Conservation (phyloP, 2,797 vertebrate species). For the Coilia nasus region DNA sequence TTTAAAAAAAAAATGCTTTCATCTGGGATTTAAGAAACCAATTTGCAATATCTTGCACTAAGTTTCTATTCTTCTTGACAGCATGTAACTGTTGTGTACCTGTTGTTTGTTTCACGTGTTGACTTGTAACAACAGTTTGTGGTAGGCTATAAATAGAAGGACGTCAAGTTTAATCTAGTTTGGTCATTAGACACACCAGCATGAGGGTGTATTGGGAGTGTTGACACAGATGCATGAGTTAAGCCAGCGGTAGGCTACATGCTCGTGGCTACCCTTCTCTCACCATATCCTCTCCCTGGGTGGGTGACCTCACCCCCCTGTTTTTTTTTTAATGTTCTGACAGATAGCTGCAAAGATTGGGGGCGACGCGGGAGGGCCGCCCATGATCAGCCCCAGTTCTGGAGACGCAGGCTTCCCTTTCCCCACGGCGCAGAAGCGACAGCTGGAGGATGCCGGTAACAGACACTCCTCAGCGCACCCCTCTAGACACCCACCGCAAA, state of each 20-base stretch:
- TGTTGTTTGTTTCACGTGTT: neutral
- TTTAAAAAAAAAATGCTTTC: too few species aligned
- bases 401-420: conserved; percentile 64
- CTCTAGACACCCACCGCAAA: conserved; percentile 25
- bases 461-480: neutral
- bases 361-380: conserved; percentile 69
- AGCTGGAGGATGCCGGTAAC: conserved; percentile 79
- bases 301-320: neutral
- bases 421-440: conserved; percentile 75
- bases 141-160: neutral
- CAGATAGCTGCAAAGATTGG: conserved; percentile 82
- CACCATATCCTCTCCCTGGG: neutral
- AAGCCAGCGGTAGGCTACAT: neutral
- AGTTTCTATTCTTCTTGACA: neutral
- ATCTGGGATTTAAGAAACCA: neutral
- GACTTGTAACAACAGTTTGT: neutral
- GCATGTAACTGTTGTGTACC: too few species aligned
- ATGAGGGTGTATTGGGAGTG: neutral
- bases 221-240: neutral
- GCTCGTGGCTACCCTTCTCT: neutral
- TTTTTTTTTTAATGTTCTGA: neutral
- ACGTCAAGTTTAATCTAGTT: neutral
- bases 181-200: neutral
- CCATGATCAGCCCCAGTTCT: conserved; percentile 74
- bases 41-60: neutral